Conservation (phyloP, 2,797 vertebrate genomes). For the Centroberyx gerrardi region DNA sequence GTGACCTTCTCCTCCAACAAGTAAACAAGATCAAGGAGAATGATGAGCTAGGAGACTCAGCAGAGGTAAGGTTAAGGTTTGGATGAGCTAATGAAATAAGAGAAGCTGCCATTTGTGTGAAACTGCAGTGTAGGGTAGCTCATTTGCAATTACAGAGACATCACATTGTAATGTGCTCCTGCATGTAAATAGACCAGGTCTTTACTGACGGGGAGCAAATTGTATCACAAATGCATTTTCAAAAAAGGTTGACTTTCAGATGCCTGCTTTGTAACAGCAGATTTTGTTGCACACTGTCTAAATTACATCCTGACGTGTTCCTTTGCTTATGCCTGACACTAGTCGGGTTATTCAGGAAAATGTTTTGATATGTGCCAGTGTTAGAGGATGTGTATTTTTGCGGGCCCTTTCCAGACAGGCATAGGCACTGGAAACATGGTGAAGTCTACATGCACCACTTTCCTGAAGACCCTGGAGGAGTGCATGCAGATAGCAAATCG, state of each 20-base stretch:
- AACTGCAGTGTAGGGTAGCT: conserved; percentile 13
- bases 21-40: conserved; percentile 95
- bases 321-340: background rate
- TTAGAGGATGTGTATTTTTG: conserved; percentile 13
- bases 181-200: background rate
- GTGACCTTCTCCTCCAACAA: conserved; percentile 98
- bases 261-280: background rate
- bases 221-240: background rate
- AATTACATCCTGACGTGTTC: background rate
- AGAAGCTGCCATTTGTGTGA: conserved; percentile 53
- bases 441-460: conserved; percentile 96
- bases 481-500: conserved; percentile 98
- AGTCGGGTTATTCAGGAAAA: background rate
- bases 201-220: background rate
- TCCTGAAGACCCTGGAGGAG: conserved; percentile 97
- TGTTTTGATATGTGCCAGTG: background rate
- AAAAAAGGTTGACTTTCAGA: conserved; percentile 1
- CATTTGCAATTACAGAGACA: background rate
- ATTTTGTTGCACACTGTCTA: background rate
- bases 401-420: conserved; percentile 72
- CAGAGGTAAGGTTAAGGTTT: conserved; percentile 73
- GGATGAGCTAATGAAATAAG: conserved; percentile 60
- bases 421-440: conserved; percentile 91
- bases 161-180: background rate
- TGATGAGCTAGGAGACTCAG: conserved; percentile 66